Base-by-base conservation (phyloP, 2,113 vertebrate genomes). In the Solenodon paradoxus region DNA sequence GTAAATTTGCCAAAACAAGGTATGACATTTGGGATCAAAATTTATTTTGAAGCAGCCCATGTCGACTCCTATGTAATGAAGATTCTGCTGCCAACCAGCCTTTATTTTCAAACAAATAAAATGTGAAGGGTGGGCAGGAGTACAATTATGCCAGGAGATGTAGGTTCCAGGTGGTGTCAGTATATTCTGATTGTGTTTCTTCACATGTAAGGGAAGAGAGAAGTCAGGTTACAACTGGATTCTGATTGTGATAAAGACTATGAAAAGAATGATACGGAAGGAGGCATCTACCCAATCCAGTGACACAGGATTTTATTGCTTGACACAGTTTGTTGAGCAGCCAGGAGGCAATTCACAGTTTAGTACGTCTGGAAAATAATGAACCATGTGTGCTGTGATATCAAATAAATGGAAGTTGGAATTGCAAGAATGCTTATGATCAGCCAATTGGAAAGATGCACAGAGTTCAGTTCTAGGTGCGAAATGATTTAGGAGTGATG, bases 271-370 rank as follows among this genome's bases (percentile, higher is more conserved):
- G 90, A 69, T 95, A 97, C 96, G 90, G 93, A 97, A 97, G 57
- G 78, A 94, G 96, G 94, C 75, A 94, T 87, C 45, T 72, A 82
- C 68, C 75, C 83, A 93, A 94, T 97, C 95, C 95, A 42, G 12
- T 78, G 96, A 98, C 96, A 97, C 87, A 96, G 97, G 95, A 96
- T 98, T 98, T 98, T 96, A 96, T 94, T 98, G 97, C 97, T 98
- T 98, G 97, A 98, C 95, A 98, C 74, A 97, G 92, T 97, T 96
- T 97, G 90, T 96, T 98, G 97, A 98, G 98, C 87, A 98, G 97
- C 97, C 97, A 96, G 77, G 97, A 98, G 98, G 97, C 97, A 98
- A 98, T 98, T 98, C 96, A 97, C 93, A 98, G 96, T 92, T 97
- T 97, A 95, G 93, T 97, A 95, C 97, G 97, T 97, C 96, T 92